Base-by-base conservation (phyloP, 2,797 vertebrate genomes). In the Scolopax bukidnonensis region DNA sequence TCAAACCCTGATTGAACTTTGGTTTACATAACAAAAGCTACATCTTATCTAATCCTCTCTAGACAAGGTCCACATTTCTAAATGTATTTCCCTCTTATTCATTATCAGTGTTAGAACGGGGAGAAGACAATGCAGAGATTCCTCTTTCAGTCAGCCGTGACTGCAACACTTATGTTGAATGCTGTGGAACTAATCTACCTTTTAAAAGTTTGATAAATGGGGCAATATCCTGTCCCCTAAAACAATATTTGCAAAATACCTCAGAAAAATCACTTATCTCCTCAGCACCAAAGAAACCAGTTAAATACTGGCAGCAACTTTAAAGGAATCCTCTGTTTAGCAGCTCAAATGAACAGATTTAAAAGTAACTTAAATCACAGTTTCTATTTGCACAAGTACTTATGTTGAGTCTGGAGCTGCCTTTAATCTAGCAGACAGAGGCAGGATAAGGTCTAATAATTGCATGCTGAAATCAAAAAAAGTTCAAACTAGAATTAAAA, bases 391-490 rank as follows among this genome's bases (percentile, higher is more conserved):
- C 68, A 78, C 47, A 82, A 95, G 74, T 87, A 84, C 67, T 94
- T 93, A 82, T 16, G 19, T 36, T 38, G 76, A 87, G 70, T 86
- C 93, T 92, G 77, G 70, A 95, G 88, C 60, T 77, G 70, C 30
- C 74, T 96, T 95, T 92, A 95, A 91, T 95, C 70, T 91, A 70
- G 59, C 33, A 95, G 75, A 19, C 16, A 80, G 77, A 93, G 67
- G 67, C 60, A 94, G 74, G 45, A 51, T 48, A 84, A 94, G 48
- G 67, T 87, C 83, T 90, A 84, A 78, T 84, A 91, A 87, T 93
- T 91, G 70, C 47, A 74, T 33, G 13, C 16, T 79, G 63, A 94
- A 96, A 93, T 95, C 10, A 90, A 77, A 89, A 93, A 91, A 88
- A 47, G 47, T 92, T 91, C 82, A 81, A 91, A 53, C 23, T 67